Percentiles rank a stretch among this genome's conserved stretches.
Conservation (phyloP, 2,797 vertebrate genomes). For the Eulemur rubriventer region DNA sequence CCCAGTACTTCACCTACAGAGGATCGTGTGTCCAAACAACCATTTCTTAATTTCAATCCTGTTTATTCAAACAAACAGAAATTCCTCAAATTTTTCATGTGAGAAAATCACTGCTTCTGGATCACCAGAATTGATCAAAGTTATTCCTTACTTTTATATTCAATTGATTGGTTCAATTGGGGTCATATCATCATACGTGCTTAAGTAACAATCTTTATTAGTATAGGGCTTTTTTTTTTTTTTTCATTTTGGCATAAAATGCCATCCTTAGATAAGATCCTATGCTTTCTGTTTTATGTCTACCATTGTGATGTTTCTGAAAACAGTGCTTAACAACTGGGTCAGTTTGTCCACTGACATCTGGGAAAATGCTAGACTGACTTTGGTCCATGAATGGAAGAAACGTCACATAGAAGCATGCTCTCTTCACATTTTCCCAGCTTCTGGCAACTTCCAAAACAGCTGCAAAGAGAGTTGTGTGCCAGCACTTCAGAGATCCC, state of each 20-base stretch:
- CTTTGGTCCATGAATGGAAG: conserved; percentile 63
- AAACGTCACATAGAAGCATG: not conserved
- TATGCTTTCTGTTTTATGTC: not conserved
- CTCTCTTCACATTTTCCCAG: conserved; percentile 56
- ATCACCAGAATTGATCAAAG: not conserved
- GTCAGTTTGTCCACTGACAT: conserved; percentile 63
- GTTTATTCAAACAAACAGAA: conserved; percentile 26
- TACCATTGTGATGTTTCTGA: conserved; percentile 32
- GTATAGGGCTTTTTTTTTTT: not conserved
- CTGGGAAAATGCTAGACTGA: conserved; percentile 60
- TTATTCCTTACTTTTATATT: conserved; percentile 13
- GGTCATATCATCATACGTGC: not conserved
- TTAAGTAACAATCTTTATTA: not conserved
- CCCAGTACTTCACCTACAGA: not conserved
- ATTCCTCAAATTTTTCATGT: not conserved
- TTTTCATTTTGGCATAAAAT: not conserved
- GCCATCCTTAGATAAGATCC: not conserved
- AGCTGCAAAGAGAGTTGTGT: conserved; percentile 43
- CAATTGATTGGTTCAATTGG: not conserved
- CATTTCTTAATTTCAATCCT: not conserved
- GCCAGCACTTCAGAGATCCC: conserved; percentile 17
- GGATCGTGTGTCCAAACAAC: not conserved
- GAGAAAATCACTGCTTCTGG: not conserved
- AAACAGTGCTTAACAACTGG: conserved; percentile 32
- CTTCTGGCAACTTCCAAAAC: conserved; percentile 40